Percentiles rank a stretch among this genome's conserved stretches.
Evolutionary conservation across 2,113 vertebrate species (phyloP).

Genomic region (Geococcyx californianus): DNA sequence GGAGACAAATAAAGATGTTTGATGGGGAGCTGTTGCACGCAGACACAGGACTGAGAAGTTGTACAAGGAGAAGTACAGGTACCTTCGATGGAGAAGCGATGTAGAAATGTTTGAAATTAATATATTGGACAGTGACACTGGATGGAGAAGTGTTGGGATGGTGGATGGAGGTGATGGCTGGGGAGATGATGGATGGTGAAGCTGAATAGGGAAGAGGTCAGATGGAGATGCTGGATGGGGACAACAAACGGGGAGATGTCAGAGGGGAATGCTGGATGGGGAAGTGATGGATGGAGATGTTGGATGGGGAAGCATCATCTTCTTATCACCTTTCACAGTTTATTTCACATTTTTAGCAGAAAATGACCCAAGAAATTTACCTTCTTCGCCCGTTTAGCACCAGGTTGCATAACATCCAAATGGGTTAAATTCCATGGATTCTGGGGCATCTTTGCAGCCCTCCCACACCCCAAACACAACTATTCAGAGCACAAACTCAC

Average conservation of each 20-base stretch:
- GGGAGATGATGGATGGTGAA: not conserved
- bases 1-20: not conserved
- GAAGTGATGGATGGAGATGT: not conserved
- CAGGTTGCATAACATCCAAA: not conserved
- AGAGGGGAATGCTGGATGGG: not conserved
- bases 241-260: not conserved
- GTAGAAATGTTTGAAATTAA: not conserved
- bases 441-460: not conserved
- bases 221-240: not conserved
- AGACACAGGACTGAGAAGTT: not conserved
- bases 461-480: not conserved
- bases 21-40: not conserved
- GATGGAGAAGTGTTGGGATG: not conserved
- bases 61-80: not conserved
- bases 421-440: fast-evolving
- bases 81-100: not conserved
- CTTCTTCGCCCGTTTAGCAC: not conserved
- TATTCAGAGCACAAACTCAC: not conserved
- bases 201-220: no score
- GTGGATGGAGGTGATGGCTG: not conserved
- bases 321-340: not conserved
- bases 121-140: not conserved
- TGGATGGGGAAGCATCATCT: not conserved
- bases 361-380: not conserved
- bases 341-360: not conserved